Evolutionary conservation across 2,113 vertebrate genomes (phyloP), one percentile per base, ranked within the genome.

Genomic region (Orcinus orca): DNA sequence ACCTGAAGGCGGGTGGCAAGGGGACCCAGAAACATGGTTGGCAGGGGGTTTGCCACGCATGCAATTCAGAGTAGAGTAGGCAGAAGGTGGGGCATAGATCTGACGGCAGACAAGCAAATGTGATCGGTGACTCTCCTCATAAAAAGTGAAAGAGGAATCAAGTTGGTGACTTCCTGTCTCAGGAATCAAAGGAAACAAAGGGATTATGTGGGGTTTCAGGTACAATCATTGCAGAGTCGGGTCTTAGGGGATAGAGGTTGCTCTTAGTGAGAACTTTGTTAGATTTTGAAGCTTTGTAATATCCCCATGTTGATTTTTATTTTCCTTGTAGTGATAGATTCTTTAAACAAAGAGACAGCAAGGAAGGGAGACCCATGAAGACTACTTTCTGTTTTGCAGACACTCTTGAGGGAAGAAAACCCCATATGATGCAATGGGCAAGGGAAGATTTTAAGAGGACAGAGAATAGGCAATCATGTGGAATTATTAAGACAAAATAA

Each of bases 401-500:
- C 18, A 31, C 17, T 77, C 8, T 70, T 71, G 4, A 26, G 2
- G 25, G 50, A 83, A 47, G 83, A 70, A 87, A 96, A 58, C 71
- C 5, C 20, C 41, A 50, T 41, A 11, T 33, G 12, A 71, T 33
- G 53, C 18, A 73, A 20, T 26, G 25, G 21, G 4, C 74, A 36
- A 77, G 77, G 73, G 41, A 92, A 47, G 25, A 63, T 53, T 86
- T 71, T 70, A 77, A 95, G 47, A 73, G 23, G 26, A 92, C 15
- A 93, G 53, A 87, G 14, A 55, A 50, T n/a, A 76, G 23, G 31
- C 9, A 86, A 58, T 93, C 4, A 17, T 53, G 3, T 47, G 60
- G 8, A 44, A 81, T 73, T 88, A 15, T 83, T 79, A 29, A 44
- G 63, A 60, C 20, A 83, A 94, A 89, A 85, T 47, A 85, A 90